Percentiles rank a stretch among this genome's conserved stretches.
Conservation (phyloP, 1,140 invertebrate genomes). For the Tetramorium simillimum region DNA sequence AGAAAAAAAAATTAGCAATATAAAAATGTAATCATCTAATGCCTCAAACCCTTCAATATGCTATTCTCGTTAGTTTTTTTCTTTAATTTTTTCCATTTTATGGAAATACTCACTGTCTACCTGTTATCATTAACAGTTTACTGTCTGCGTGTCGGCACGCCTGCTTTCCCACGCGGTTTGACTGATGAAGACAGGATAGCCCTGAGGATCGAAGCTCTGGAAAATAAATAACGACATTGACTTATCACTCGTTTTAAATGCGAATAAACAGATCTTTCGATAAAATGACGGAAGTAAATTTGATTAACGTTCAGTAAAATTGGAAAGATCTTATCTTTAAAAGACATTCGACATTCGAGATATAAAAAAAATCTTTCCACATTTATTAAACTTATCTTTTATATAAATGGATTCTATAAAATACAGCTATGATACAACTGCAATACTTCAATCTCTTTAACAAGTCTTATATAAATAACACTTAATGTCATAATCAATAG, state of each 20-base stretch:
- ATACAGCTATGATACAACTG: not conserved
- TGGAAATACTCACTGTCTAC: not conserved
- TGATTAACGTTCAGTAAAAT: not conserved
- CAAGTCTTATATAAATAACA: not conserved
- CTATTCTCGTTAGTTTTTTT: not conserved
- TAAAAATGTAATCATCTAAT: not conserved
- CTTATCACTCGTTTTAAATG: not conserved
- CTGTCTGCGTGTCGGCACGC: not conserved
- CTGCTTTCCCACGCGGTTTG: conserved; percentile 13
- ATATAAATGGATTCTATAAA: not conserved
- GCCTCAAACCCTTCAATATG: not conserved
- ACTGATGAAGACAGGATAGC: not conserved
- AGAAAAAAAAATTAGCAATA: not conserved
- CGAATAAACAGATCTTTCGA: not conserved
- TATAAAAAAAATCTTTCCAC: not conserved
- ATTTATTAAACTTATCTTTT: not conserved
- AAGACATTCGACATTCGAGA: not conserved
- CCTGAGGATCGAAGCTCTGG: not conserved
- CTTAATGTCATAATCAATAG: not conserved
- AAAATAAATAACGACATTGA: conserved; percentile 34
- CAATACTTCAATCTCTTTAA: not conserved
- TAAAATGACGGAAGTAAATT: conserved; percentile 10
- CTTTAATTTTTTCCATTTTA: not conserved
- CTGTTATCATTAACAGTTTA: not conserved
- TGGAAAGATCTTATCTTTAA: not conserved